These are phyloP conservation scores for Brenthis ino DNA, from an alignment of 2,888 invertebrate species.

Conservation along the genomic window DNA sequence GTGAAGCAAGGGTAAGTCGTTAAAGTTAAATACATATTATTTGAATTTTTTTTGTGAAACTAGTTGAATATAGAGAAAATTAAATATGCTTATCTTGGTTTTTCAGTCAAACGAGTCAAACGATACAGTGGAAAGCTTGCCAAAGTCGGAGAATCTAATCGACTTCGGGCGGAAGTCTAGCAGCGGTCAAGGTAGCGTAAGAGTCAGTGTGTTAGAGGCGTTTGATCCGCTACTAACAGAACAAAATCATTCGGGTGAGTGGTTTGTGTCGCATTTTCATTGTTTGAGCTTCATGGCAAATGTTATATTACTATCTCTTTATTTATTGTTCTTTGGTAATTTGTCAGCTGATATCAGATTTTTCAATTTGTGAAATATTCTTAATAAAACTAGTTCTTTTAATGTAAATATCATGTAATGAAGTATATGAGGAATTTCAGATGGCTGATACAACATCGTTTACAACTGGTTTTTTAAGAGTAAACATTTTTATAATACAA, in stretches of 20 bases:
- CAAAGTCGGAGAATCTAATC: slow-evolving; percentile 70
- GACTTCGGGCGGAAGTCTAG: slow-evolving; percentile 65
- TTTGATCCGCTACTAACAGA: slow-evolving; percentile 92
- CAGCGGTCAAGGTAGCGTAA: slow-evolving; percentile 72
- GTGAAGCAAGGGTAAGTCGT: background rate
- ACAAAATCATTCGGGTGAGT: slow-evolving; percentile 81
- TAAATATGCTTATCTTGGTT: background rate
- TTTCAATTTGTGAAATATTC: no score
- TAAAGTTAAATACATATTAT: no score
- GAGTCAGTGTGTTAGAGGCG: slow-evolving; percentile 90
- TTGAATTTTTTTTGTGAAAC: no score
- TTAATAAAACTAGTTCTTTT: no score
- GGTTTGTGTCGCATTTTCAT: slow-evolving; percentile 57
- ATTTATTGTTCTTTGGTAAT: background rate
- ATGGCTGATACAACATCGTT: no score
- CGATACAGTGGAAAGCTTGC: slow-evolving; percentile 66
- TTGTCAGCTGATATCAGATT: no score
- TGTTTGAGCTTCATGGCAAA: slow-evolving; percentile 32
- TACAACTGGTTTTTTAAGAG: no score
- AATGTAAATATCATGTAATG: no score
- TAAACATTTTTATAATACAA: background rate
- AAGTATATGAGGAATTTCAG: no score
- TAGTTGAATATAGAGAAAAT: no score
- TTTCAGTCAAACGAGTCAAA: slow-evolving; percentile 69
- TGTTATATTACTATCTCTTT: slow-evolving; percentile 6